Conservation (phyloP, 2,888 invertebrate genomes). For the Lacanobia oleracea region DNA sequence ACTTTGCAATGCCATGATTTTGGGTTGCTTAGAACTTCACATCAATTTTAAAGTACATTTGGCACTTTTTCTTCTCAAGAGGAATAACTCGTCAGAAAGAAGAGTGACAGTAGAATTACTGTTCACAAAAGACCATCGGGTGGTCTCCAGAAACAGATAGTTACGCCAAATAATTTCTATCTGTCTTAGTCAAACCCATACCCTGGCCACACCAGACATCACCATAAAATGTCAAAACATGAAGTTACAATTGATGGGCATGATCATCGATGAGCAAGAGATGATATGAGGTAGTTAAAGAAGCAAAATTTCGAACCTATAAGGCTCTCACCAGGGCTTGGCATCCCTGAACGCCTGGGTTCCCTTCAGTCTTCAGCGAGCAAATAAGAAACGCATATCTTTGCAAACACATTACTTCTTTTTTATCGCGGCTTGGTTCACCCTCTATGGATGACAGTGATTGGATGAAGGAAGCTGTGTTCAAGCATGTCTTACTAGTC, state of each 20-base stretch:
- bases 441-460: constrained; percentile 75
- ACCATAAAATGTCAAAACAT: constrained; percentile 65
- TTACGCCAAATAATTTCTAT: not conserved
- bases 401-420: constrained; percentile 89
- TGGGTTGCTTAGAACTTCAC: too few species aligned
- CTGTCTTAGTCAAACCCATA: constrained; percentile 62
- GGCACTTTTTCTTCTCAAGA: too few species aligned
- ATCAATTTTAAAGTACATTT: too few species aligned
- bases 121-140: too few species aligned
- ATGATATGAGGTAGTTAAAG: constrained; percentile 78
- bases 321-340: constrained; percentile 91
- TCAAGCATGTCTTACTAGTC: constrained; percentile 40
- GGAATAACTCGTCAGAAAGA: too few species aligned
- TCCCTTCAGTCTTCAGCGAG: constrained; percentile 90
- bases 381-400: constrained; percentile 90
- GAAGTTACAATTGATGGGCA: constrained; percentile 55
- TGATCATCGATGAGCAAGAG: constrained; percentile 69
- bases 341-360: constrained; percentile 90
- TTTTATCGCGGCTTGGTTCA: constrained; percentile 78
- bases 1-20: too few species aligned
- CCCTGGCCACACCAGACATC: constrained; percentile 55
- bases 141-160: not conserved
- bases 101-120: too few species aligned
- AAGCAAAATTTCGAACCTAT: constrained; percentile 90
- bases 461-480: constrained; percentile 72